Evolutionary conservation across 2,797 vertebrate genomes (phyloP).

Genomic region (Silurus lanzhouensis): DNA sequence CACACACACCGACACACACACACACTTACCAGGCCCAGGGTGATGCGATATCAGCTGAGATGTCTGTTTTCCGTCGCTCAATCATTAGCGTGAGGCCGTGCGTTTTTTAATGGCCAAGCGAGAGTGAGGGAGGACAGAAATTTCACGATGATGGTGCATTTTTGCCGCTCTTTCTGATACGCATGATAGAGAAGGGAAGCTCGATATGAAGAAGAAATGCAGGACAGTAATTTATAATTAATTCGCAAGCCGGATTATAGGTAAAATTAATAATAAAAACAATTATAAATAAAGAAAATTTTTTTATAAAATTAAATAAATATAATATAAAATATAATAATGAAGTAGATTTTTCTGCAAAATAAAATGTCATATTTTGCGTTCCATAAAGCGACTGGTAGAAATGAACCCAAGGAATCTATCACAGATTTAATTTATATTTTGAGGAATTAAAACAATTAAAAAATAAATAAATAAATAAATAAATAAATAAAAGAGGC

Average conservation of each 20-base stretch:
- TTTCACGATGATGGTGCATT: too few species aligned
- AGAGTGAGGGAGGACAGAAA: constrained; percentile 39
- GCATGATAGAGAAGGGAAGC: too few species aligned
- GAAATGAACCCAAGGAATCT: neutral
- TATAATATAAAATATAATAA: too few species aligned
- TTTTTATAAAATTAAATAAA: too few species aligned
- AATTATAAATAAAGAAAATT: too few species aligned
- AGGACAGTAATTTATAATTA: neutral
- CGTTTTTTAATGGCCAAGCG: constrained; percentile 47
- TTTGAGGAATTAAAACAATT: too few species aligned
- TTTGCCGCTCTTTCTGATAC: neutral
- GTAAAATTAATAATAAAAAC: too few species aligned
- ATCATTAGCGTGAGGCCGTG: constrained; percentile 44
- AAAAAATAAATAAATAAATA: too few species aligned
- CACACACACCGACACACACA: constrained; percentile 6
- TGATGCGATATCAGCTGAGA: constrained; percentile 40
- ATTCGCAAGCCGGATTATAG: neutral
- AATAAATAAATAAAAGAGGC: neutral
- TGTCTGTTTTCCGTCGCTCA: constrained; percentile 53
- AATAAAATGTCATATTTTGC: neutral
- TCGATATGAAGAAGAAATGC: neutral
- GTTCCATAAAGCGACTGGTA: neutral
- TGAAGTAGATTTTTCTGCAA: neutral
- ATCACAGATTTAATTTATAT: neutral
- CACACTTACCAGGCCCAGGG: neutral